Percentiles rank a stretch among this genome's conserved stretches.
phyloP scores from a whole-genome alignment of 2,888 invertebrate species.

The Lasioglossum villosulum region DNA sequence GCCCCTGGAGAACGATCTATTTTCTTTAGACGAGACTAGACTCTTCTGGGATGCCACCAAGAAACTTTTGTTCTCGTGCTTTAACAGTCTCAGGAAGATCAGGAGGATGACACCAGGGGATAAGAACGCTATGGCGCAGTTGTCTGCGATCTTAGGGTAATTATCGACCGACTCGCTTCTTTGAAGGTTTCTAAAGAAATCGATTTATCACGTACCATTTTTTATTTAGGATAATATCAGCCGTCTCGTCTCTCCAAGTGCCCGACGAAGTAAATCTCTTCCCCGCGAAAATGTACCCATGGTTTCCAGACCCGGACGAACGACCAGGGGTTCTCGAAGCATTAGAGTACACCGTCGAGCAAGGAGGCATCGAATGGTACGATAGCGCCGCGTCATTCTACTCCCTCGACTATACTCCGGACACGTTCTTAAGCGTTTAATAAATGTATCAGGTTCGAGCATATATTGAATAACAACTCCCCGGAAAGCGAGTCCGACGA shows the following conservation, averaged over 20 bases:
- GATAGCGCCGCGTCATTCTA: neutral
- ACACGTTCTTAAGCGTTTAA: neutral
- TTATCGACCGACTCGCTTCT: neutral
- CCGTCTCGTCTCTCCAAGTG: constrained; percentile 87
- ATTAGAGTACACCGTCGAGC: constrained; percentile 89
- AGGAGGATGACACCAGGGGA: constrained; percentile 91
- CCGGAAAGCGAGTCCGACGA: constrained; percentile 88
- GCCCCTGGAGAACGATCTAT: constrained; percentile 87
- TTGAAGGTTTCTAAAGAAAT: neutral
- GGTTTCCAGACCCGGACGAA: constrained; percentile 84
- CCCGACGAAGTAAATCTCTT: constrained; percentile 89
- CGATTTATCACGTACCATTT: too few relatives aligned
- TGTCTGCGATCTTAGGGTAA: constrained; percentile 89
- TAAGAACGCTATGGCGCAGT: constrained; percentile 89
- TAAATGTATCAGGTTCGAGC: constrained; percentile 86
- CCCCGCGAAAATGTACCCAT: constrained; percentile 89
- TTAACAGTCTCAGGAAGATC: constrained; percentile 90
- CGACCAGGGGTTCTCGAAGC: constrained; percentile 87
- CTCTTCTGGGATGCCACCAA: constrained; percentile 93
- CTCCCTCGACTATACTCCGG: neutral
- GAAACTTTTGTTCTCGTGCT: constrained; percentile 91
- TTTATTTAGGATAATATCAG: constrained; percentile 87
- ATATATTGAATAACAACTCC: constrained; percentile 90
- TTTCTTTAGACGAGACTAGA: constrained; percentile 88
- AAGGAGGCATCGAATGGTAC: constrained; percentile 92